Base-by-base conservation (phyloP, 2,113 vertebrate genomes). In the Dinomys branickii region DNA sequence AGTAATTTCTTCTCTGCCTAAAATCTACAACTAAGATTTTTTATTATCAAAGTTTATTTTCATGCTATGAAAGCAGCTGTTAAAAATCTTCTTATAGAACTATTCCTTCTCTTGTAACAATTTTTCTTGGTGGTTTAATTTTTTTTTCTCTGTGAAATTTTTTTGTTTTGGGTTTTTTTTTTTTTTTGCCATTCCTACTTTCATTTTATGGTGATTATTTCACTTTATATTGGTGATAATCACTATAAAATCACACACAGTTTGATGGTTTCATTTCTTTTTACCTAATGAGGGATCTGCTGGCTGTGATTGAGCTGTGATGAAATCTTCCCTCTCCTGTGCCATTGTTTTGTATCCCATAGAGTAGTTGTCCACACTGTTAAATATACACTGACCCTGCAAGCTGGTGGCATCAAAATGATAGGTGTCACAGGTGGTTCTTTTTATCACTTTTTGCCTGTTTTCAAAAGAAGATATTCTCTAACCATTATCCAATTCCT, bases 1-100 rank as follows among this genome's bases (percentile, higher is more conserved):
- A 91, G 67, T 87, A 73, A 94, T 94, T 96, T 85, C 22, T 96
- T 50, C 75, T 88, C 81, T 82, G 30, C 73, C 75, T 90, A 91
- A 93, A 61, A 87, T 90, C 58, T 75, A 17, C 58, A 94, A 81
- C 26, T n/a, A 22, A 54, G 33, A 47, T 95, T 90, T 91, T 97
- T 88, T 35, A 58, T 58, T 30, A 83, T 82, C 44, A 20, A 67
- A 1, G 20, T 69, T 75, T 47, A 65, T 47, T 95, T 95, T 33
- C 54, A 38, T 86, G 54, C 77, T 82, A n/a, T 59, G 9, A 75
- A 59, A 67, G 5, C n/a, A 61, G 65, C 22, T 50, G 52, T 44
- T 67, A 44, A 73, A 85, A 93, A 41, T 93, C 82, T 92, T 85
- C 28, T 94, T 47, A 50, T 1, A 38, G 83, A 86, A 52, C 54